phyloP scores from a whole-genome alignment of 2,888 invertebrate genomes.

The Rhaphigaster nebulosa region DNA sequence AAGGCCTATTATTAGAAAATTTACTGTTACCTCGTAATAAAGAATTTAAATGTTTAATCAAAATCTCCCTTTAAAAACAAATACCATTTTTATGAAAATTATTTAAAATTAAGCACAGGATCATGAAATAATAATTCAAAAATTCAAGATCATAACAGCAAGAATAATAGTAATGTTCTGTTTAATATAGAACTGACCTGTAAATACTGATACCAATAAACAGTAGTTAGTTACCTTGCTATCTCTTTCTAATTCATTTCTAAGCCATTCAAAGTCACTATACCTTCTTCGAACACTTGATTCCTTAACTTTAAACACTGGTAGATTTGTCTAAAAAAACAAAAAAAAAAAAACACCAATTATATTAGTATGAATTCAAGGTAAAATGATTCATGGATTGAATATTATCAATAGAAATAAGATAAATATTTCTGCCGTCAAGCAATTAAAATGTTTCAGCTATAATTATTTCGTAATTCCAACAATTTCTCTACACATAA shows the following conservation, averaged over 20 bases:
- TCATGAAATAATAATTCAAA: too few relatives aligned
- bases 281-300: slow-evolving; percentile 97
- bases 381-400: background rate
- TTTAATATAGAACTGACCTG: background rate
- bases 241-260: slow-evolving; percentile 98
- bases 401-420: background rate
- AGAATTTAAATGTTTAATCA: background rate
- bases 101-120: too few relatives aligned
- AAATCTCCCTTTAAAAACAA: too few relatives aligned
- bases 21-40: background rate
- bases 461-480: background rate
- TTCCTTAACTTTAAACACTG: slow-evolving; percentile 99
- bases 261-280: slow-evolving; percentile 99
- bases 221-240: slow-evolving; percentile 83
- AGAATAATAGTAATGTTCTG: background rate
- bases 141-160: background rate
- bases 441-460: background rate
- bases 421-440: background rate
- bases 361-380: background rate
- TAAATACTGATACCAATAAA: background rate
- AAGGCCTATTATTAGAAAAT: background rate
- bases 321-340: slow-evolving; percentile 93
- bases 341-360: slow-evolving; percentile 6
- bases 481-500: background rate
- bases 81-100: too few relatives aligned